Evolutionary conservation across 2,888 invertebrate species (phyloP).

Genomic region (Hirudinaria manillensis): DNA sequence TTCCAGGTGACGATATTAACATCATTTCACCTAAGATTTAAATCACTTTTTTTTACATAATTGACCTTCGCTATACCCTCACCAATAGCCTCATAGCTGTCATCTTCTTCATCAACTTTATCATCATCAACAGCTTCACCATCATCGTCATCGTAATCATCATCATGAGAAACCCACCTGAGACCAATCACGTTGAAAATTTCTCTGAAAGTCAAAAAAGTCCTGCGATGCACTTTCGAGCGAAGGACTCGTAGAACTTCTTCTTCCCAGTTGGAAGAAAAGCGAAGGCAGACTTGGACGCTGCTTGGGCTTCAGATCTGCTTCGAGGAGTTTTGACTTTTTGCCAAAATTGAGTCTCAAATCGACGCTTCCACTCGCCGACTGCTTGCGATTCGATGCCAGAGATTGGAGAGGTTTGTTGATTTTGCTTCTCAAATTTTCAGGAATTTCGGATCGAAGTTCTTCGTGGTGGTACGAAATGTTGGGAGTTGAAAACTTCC

Average conservation of each 20-base stretch:
- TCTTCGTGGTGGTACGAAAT: background rate
- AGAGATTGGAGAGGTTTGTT: background rate
- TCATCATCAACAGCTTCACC: no score
- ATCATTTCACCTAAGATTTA: no score
- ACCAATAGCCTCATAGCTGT: no score
- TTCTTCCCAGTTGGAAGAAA: background rate
- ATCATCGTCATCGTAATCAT: no score
- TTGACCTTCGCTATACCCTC: no score
- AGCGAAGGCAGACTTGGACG: background rate
- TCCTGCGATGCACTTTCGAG: background rate
- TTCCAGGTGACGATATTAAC: no score
- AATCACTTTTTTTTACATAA: no score
- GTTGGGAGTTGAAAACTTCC: slow-evolving; percentile 5
- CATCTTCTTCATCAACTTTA: no score
- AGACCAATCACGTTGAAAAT: no score
- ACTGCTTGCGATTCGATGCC: background rate
- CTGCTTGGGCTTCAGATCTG: background rate
- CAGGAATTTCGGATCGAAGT: background rate
- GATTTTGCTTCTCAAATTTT: background rate
- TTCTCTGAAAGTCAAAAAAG: background rate
- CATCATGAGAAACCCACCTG: no score
- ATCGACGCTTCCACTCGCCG: background rate
- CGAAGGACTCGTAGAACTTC: background rate
- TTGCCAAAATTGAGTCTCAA: background rate
- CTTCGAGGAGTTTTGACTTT: background rate